Percentiles rank a stretch among this genome's conserved stretches.
Evolutionary conservation across 2,888 invertebrate genomes (phyloP).

Genomic region (Stenotaenia linearis): DNA sequence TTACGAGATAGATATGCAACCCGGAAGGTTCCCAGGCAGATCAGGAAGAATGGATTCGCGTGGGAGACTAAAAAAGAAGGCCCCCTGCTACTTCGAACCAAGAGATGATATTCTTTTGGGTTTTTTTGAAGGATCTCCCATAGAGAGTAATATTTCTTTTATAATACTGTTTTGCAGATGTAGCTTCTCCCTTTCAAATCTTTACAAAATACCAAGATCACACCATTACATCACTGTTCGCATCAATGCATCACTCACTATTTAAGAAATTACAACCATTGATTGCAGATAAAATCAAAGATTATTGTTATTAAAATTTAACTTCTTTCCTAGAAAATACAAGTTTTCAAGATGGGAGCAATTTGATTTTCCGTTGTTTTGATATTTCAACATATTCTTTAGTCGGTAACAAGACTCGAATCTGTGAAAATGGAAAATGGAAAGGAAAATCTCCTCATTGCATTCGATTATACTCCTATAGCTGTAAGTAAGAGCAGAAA

Average conservation of each 20-base stretch:
- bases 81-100: background rate
- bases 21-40: background rate
- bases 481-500: background rate
- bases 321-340: too few relatives aligned
- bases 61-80: background rate
- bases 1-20: background rate
- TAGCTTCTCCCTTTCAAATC: too few relatives aligned
- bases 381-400: background rate
- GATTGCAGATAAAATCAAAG: too few relatives aligned
- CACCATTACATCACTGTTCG: too few relatives aligned
- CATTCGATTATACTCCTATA: background rate
- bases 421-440: background rate
- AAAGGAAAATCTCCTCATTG: background rate
- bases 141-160: background rate
- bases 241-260: too few relatives aligned
- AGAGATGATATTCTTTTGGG: background rate
- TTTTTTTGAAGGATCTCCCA: background rate
- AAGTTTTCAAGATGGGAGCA: background rate
- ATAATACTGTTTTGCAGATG: too few relatives aligned
- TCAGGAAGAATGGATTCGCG: background rate
- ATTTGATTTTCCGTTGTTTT: background rate
- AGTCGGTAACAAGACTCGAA: background rate
- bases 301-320: too few relatives aligned
- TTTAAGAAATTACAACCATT: too few relatives aligned
- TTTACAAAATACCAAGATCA: too few relatives aligned